Conservation (phyloP, 2,888 invertebrate species). For the Sarcophaga caerulescens region DNA sequence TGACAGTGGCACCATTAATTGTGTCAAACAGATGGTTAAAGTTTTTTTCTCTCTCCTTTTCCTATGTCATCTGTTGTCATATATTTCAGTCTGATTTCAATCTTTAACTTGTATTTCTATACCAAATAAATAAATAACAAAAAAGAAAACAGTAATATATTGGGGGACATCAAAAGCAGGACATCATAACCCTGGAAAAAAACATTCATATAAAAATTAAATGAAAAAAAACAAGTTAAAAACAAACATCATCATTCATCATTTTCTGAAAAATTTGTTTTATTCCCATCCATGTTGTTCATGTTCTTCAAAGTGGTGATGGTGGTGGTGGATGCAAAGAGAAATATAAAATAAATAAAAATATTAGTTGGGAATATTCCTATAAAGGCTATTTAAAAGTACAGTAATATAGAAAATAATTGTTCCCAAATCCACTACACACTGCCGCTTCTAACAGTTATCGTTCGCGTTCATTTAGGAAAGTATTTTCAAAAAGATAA, state of each 20-base stretch:
- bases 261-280: slow-evolving; percentile 17
- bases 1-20: slow-evolving; percentile 44
- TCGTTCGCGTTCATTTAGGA: no score
- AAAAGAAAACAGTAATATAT: not conserved
- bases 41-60: not conserved
- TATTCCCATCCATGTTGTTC: not conserved
- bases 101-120: slow-evolving; percentile 25
- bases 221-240: slow-evolving; percentile 23
- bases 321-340: not conserved
- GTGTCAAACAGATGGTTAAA: slow-evolving; percentile 43
- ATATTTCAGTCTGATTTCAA: slow-evolving; percentile 22
- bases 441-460: no score
- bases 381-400: not conserved
- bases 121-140: slow-evolving; percentile 15
- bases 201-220: not conserved
- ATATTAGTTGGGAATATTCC: not conserved
- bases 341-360: not conserved
- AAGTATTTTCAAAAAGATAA: no score
- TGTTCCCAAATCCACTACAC: no score
- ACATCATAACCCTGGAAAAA: slow-evolving; percentile 49
- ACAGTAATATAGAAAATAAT: no score
- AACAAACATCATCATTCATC: slow-evolving; percentile 61
- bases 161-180: not conserved
- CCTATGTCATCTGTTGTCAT: not conserved
- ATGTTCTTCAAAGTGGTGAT: slow-evolving; percentile 6